phyloP scores from a whole-genome alignment of 2,113 vertebrate genomes.

The Ariopsis seemanni region DNA sequence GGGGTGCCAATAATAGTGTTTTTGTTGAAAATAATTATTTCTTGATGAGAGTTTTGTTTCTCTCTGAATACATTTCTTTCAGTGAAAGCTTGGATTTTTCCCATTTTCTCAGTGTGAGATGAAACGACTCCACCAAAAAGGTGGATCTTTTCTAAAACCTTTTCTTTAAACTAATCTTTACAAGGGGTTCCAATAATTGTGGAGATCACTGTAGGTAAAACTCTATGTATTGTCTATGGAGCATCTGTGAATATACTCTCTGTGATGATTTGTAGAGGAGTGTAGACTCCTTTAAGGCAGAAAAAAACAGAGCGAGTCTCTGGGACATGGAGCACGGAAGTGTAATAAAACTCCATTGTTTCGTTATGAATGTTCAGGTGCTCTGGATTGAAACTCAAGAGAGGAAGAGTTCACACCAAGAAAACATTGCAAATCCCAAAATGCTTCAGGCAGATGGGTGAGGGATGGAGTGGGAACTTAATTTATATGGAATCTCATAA shows the following conservation, averaged over 20 bases:
- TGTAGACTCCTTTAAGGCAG: conserved; percentile 72
- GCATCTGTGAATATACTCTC: conserved; percentile 20
- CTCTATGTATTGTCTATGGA: conserved; percentile 45
- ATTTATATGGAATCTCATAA: neutral
- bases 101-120: too few species aligned
- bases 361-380: conserved; percentile 4
- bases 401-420: conserved; percentile 1
- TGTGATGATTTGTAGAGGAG: conserved; percentile 44
- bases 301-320: conserved; percentile 40
- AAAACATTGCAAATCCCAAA: neutral
- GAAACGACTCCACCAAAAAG: too few species aligned
- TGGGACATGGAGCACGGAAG: neutral
- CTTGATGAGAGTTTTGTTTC: too few species aligned
- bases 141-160: too few species aligned
- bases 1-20: too few species aligned
- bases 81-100: too few species aligned
- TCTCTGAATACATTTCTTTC: too few species aligned
- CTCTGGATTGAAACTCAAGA: neutral
- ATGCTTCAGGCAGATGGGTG: conserved; percentile 57
- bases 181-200: too few species aligned
- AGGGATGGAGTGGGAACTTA: conserved; percentile 56
- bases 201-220: neutral
- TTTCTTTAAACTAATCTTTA: too few species aligned
- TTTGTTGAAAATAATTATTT: too few species aligned
- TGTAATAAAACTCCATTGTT: conserved; percentile 32